phyloP scores from a whole-genome alignment of 92 coral and sea anemone genomes.

The Parazoanthus atlanticus region DNA sequence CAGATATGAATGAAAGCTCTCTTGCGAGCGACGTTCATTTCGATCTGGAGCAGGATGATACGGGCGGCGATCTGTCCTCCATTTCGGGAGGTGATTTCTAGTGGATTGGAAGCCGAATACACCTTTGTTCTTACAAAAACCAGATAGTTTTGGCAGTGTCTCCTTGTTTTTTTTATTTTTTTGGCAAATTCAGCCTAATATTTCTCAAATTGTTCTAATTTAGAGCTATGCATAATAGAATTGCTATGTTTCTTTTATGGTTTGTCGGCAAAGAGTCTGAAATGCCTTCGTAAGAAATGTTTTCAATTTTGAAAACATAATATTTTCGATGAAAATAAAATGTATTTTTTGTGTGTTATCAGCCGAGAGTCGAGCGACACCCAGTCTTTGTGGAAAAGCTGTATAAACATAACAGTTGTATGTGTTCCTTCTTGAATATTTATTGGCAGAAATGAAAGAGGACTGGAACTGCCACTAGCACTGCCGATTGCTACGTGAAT shows the following conservation, averaged over 20 bases:
- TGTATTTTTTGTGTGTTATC: background rate
- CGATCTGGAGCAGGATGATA: constrained; percentile 75
- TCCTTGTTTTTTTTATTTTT: no score
- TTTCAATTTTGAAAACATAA: background rate
- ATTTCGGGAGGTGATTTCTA: constrained; percentile 95
- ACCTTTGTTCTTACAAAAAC: background rate
- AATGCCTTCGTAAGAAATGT: background rate
- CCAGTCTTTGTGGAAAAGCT: background rate
- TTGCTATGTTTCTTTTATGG: background rate
- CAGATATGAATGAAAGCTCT: constrained; percentile 60
- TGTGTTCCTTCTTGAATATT: background rate
- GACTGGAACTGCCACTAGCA: no score
- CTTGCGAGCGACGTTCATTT: constrained; percentile 64
- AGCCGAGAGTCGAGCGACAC: background rate
- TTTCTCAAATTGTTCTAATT: no score
- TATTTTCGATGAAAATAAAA: background rate
- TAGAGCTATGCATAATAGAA: no score
- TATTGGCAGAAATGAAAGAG: background rate
- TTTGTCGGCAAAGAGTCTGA: background rate
- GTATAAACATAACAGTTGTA: background rate
- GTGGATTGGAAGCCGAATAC: background rate
- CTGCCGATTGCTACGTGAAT: no score
- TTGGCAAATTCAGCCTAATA: no score
- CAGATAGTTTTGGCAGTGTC: no score
- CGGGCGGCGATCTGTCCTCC: constrained; percentile 86